phyloP scores from a whole-genome alignment of 2,888 invertebrate species.

The Harpalus rubripes region DNA sequence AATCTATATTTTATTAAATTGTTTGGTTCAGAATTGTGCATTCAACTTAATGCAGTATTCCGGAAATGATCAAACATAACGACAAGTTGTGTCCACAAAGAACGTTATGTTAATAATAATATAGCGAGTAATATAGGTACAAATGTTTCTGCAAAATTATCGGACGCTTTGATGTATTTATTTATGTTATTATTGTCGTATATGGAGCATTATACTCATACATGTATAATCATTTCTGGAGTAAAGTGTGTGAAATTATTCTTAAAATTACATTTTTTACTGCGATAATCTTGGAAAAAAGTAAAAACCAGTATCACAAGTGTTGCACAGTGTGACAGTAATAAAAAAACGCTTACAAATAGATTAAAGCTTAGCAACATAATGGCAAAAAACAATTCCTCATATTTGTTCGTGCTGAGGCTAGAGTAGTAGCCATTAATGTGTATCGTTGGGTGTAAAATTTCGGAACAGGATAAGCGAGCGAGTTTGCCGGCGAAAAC shows the following conservation, averaged over 20 bases:
- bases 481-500: slow-evolving; percentile 29
- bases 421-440: slow-evolving; percentile 35
- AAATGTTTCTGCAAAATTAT: no score
- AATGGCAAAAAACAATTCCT: slow-evolving; percentile 53
- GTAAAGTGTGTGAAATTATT: background rate
- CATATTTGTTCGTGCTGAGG: slow-evolving; percentile 37
- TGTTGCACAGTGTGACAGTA: slow-evolving; percentile 25
- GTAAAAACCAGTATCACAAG: slow-evolving; percentile 4
- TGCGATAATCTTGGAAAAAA: slow-evolving; percentile 6
- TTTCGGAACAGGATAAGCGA: slow-evolving; percentile 48
- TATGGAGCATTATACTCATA: background rate
- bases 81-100: no score
- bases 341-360: slow-evolving; percentile 52
- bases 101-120: no score
- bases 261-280: background rate
- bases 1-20: no score
- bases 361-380: slow-evolving; percentile 51
- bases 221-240: background rate
- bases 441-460: slow-evolving; percentile 44
- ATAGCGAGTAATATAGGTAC: no score
- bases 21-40: no score
- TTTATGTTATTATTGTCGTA: background rate
- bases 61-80: no score
- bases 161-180: no score
- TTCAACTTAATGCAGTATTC: no score